Percentiles rank a stretch among this genome's conserved stretches.
These are phyloP conservation scores for Thamnophis sirtalis DNA, from an alignment of 2,113 vertebrate species.

Conservation along the genomic window DNA sequence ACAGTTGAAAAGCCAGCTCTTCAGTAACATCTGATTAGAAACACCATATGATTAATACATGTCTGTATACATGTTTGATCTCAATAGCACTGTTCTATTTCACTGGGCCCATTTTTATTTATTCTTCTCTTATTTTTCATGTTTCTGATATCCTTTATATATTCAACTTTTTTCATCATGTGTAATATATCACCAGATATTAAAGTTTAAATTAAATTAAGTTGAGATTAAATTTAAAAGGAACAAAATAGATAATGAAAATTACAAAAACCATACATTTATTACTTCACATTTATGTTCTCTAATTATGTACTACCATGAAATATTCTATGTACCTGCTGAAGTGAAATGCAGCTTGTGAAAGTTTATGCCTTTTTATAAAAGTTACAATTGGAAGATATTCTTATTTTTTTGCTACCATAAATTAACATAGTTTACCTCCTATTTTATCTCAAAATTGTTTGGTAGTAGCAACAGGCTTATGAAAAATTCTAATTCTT, in stretches of 20 bases:
- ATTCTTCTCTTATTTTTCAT: not conserved
- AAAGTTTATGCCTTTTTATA: not conserved
- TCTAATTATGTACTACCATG: not conserved
- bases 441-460: not conserved
- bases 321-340: not conserved
- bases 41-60: not conserved
- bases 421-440: not conserved
- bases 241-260: not conserved
- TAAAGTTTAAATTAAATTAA: not conserved
- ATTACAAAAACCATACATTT: not conserved
- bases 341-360: not conserved
- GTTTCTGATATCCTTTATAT: not conserved
- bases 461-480: not conserved
- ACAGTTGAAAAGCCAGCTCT: slow-evolving; percentile 50
- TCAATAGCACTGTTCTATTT: not conserved
- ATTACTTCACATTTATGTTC: not conserved
- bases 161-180: not conserved
- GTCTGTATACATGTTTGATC: not conserved
- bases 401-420: not conserved
- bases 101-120: not conserved
- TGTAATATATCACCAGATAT: not conserved
- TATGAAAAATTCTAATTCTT: not conserved
- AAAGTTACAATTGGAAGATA: not conserved
- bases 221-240: not conserved
- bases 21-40: slow-evolving; percentile 40